Percentiles rank a stretch among this genome's conserved stretches.
These are phyloP conservation scores for Gandaritis pyraliata DNA, from an alignment of 2,888 invertebrate species.

Conservation along the genomic window DNA sequence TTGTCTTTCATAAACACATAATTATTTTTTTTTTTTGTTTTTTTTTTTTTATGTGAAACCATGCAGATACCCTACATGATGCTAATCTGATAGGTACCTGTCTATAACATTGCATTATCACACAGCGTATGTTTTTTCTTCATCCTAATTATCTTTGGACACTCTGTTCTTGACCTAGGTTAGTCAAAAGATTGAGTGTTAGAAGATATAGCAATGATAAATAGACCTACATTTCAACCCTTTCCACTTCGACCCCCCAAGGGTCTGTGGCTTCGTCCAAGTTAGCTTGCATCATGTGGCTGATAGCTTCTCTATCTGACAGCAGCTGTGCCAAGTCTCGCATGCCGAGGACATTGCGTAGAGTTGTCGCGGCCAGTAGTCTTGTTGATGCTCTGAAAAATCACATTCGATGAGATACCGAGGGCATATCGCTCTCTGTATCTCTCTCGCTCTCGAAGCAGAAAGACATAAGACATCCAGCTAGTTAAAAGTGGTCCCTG, in stretches of 20 bases:
- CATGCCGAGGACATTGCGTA: slow-evolving; percentile 96
- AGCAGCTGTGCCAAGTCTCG: slow-evolving; percentile 95
- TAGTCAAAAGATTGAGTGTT: no score
- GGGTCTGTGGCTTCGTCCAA: slow-evolving; percentile 95
- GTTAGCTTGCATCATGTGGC: slow-evolving; percentile 94
- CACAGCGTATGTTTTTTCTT: no score
- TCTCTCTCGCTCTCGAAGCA: no score
- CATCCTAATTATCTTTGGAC: no score
- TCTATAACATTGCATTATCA: no score
- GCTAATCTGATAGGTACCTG: no score
- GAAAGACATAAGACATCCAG: no score
- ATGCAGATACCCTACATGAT: no score
- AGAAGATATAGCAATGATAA: not conserved
- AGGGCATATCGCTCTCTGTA: not conserved
- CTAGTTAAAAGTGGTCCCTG: no score
- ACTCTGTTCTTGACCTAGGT: no score
- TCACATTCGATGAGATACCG: not conserved
- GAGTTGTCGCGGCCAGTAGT: slow-evolving; percentile 92
- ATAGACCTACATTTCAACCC: slow-evolving; percentile 94
- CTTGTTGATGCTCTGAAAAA: slow-evolving; percentile 90
- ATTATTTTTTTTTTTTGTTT: not conserved
- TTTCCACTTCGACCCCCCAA: slow-evolving; percentile 97
- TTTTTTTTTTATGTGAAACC: no score
- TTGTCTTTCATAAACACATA: no score
- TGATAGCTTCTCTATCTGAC: slow-evolving; percentile 95